Base-by-base conservation (phyloP, 2,797 vertebrate genomes). In the Todus mexicanus region DNA sequence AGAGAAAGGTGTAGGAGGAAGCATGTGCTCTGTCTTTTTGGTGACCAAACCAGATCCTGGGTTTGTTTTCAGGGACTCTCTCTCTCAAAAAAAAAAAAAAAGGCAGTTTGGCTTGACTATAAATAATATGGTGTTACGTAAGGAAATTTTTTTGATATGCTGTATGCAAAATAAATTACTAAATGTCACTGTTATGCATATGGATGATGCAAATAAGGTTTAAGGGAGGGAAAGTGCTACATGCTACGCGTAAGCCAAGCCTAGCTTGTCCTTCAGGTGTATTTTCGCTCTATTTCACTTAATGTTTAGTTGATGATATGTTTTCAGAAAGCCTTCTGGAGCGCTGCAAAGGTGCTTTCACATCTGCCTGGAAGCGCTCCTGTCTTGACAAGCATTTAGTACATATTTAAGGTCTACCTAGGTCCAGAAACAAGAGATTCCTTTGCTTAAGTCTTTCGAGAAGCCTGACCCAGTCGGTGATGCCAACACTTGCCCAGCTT, bases 401-500 rank as follows among this genome's bases (percentile, higher is more conserved):
- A 4, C 0, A 0, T 65, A 21, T 35, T 60, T 47, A 33, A 38
- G 19, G 38, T 42, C 66, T 72, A 1, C 0, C 0, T 26, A 29
- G 78, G 50, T 66, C 16, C 35, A 77, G 84, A 89, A 96, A 45
- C 9, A 60, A 66, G 33, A 11, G 1, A 1, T n/a, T 84, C 33
- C 29, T 85, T 90, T 57, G 9, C 45, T 42, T 54, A 12, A 51
- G 17, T 70, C 40, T 63, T 53, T 33, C 11, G 50, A 53, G 78
- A 82, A 87, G 21, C 42, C 10, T 11, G 16, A 51, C 6, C 5
- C 27, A 47, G 18, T 16, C 68, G 21, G 10, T 7, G 15, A 56
- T 84, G 33, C 51, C 60, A 79, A 2, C 8, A 12, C 0, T 2
- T 71, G 53, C 48, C 35, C 14, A 53, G 3, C 12, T 75, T 84